Evolutionary conservation across 2,113 vertebrate genomes (phyloP).

Genomic region (Jaculus jaculus): DNA sequence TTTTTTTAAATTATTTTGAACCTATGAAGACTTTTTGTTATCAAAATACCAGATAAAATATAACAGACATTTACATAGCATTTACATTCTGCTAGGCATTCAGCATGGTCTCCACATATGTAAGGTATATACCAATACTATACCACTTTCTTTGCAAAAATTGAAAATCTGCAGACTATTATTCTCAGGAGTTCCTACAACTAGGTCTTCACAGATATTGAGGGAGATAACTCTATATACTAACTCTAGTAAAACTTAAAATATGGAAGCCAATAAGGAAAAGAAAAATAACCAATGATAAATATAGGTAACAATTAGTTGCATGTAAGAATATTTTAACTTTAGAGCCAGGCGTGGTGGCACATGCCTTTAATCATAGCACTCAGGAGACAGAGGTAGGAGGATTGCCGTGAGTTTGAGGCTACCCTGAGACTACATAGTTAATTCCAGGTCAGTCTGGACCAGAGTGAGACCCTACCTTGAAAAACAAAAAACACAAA

Average conservation of each 20-base stretch:
- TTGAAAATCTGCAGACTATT: background rate
- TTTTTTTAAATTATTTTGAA: background rate
- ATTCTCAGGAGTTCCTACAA: background rate
- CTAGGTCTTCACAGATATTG: too few relatives aligned
- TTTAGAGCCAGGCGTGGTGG: too few relatives aligned
- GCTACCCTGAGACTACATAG: too few relatives aligned
- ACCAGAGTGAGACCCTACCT: too few relatives aligned
- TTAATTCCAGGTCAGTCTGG: too few relatives aligned
- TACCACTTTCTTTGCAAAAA: background rate
- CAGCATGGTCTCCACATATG: background rate
- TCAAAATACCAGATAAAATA: background rate
- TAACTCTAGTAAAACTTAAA: background rate
- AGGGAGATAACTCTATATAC: background rate
- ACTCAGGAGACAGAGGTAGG: too few relatives aligned
- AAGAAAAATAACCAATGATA: background rate
- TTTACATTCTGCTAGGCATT: background rate
- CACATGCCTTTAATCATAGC: too few relatives aligned
- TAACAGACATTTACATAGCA: background rate
- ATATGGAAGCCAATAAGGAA: background rate
- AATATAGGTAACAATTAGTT: background rate
- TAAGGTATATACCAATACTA: too few relatives aligned
- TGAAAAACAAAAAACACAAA: too few relatives aligned
- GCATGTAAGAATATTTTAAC: background rate
- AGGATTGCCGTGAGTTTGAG: too few relatives aligned
- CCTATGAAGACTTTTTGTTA: background rate